These are phyloP conservation scores for Gadus macrocephalus DNA, from an alignment of 2,113 vertebrate species.

Conservation along the genomic window DNA sequence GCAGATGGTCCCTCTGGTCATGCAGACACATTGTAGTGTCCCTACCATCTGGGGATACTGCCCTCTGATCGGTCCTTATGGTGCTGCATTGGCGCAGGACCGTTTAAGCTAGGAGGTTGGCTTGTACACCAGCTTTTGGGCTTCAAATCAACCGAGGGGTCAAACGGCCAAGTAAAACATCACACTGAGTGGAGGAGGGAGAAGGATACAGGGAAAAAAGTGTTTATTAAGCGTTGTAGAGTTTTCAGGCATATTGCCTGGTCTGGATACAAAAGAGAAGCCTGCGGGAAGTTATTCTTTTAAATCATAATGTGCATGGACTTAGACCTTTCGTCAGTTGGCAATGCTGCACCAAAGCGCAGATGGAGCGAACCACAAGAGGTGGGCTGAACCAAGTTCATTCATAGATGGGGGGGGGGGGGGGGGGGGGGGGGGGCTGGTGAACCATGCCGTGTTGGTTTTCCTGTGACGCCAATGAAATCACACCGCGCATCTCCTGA, in stretches of 20 bases:
- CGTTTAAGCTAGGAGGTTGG: conserved; percentile 40
- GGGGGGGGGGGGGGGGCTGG: conserved; percentile 13
- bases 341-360: conserved; percentile 15
- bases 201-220: background rate
- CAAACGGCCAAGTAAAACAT: background rate
- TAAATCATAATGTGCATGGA: background rate
- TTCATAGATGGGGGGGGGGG: conserved; percentile 29
- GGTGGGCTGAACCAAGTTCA: conserved; percentile 12
- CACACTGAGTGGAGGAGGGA: background rate
- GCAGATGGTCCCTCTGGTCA: conserved; percentile 51
- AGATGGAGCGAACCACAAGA: conserved; percentile 34
- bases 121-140: conserved; percentile 31
- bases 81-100: conserved; percentile 22
- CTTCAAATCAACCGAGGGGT: conserved; percentile 43
- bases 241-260: background rate
- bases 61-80: conserved; percentile 38
- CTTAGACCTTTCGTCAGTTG: background rate
- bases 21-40: conserved; percentile 48
- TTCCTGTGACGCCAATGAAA: background rate
- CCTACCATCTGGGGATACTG: conserved; percentile 58
- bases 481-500: too few species aligned
- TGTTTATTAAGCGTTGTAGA: conserved; percentile 2
- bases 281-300: background rate
- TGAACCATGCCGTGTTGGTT: conserved; percentile 8
- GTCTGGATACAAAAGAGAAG: background rate